Percentiles rank a stretch among this genome's conserved stretches.
These are phyloP conservation scores for Illadopsis cleaveri DNA, from an alignment of 2,113 vertebrate species.

Conservation along the genomic window DNA sequence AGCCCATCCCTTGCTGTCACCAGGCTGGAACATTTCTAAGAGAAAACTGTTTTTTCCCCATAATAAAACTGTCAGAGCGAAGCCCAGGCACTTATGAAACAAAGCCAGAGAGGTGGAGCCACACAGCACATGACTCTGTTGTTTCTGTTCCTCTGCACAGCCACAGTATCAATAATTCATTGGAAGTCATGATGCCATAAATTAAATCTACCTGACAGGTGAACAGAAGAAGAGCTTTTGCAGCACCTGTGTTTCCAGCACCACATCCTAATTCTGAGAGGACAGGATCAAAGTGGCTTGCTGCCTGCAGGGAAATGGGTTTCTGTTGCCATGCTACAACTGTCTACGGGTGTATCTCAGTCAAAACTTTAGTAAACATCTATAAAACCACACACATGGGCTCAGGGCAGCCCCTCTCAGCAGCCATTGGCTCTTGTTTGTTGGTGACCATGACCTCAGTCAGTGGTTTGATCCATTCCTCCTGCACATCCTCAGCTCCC, in stretches of 20 bases:
- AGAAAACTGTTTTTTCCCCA: not conserved
- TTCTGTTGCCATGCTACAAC: not conserved
- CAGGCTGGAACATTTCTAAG: not conserved
- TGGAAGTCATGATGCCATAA: not conserved
- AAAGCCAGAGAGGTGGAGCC: not conserved
- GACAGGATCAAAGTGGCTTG: not conserved
- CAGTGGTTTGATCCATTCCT: not conserved
- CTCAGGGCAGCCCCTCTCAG: not conserved
- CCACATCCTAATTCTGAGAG: not conserved
- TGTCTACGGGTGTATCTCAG: not conserved
- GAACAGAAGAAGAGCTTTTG: not conserved
- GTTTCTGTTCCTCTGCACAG: not conserved
- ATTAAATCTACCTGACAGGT: not conserved
- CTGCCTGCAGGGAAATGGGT: not conserved
- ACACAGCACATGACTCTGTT: not conserved
- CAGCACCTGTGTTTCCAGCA: not conserved
- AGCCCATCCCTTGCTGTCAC: not conserved
- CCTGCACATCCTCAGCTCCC: not conserved
- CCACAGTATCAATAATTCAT: conserved; percentile 20
- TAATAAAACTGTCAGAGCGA: not conserved
- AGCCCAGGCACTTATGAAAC: conserved; percentile 10
- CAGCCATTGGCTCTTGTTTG: not conserved
- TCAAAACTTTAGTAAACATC: not conserved
- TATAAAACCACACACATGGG: not conserved
- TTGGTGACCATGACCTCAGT: not conserved